Evolutionary conservation across 2,113 vertebrate genomes (phyloP).

Genomic region (Aegotheles bennettii): DNA sequence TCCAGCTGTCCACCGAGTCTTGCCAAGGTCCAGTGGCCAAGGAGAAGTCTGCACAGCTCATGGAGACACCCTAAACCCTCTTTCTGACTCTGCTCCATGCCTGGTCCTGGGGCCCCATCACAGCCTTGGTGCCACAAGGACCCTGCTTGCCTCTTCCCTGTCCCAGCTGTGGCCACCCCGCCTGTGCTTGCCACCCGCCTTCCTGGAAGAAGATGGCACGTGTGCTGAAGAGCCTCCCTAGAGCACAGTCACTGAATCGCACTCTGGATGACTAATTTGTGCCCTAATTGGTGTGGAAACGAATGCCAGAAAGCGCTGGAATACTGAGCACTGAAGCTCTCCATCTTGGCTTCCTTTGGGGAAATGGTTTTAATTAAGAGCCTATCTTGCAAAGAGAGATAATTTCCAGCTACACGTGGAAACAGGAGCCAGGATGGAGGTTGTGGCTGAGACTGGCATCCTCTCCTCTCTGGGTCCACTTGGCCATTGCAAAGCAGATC

Average conservation of each 20-base stretch:
- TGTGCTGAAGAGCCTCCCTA: conserved; percentile 25
- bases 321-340: conserved; percentile 33
- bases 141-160: background rate
- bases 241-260: conserved; percentile 3
- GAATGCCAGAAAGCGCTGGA: background rate
- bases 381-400: conserved; percentile 40
- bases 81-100: background rate
- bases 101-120: accelerated
- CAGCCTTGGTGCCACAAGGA: background rate
- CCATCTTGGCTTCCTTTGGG: conserved; percentile 58
- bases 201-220: background rate
- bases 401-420: conserved; percentile 4
- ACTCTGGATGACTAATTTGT: conserved; percentile 8
- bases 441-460: accelerated
- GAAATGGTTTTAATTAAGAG: conserved; percentile 65
- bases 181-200: background rate
- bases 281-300: conserved; percentile 33
- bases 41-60: background rate
- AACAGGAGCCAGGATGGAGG: background rate
- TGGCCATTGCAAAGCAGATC: background rate
- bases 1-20: background rate
- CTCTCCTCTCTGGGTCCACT: background rate
- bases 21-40: background rate
- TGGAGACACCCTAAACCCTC: background rate
- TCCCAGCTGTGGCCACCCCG: background rate